phyloP scores from a whole-genome alignment of 2,797 vertebrate genomes.

The Artibeus jamaicensis region DNA sequence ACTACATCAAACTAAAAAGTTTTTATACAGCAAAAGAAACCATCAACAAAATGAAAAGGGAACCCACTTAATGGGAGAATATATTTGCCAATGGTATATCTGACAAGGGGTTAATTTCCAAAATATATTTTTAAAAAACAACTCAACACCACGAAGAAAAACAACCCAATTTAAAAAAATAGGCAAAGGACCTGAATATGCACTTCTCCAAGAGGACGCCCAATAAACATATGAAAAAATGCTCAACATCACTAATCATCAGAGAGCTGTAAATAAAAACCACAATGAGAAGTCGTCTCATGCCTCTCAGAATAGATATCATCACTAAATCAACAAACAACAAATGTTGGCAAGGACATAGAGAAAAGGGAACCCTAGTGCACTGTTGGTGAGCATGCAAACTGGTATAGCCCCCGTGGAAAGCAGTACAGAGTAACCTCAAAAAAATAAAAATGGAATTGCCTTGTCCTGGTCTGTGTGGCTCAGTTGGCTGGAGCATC shows the following conservation, averaged over 20 bases:
- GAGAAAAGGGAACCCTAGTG: neutral
- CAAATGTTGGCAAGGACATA: neutral
- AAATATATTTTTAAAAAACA: neutral
- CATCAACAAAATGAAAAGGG: neutral
- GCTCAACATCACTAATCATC: neutral
- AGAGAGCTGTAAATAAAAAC: neutral
- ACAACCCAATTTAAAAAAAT: neutral
- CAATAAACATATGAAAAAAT: neutral
- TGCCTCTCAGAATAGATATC: neutral
- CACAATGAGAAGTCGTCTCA: neutral
- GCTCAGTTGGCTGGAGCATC: neutral
- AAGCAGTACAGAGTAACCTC: neutral
- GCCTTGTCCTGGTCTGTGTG: neutral
- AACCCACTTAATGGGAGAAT: neutral
- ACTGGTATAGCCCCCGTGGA: neutral
- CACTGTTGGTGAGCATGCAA: neutral
- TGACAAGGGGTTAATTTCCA: neutral
- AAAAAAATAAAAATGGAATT: neutral
- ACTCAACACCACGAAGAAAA: neutral
- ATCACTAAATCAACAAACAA: neutral
- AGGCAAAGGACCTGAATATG: neutral
- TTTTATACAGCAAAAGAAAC: neutral
- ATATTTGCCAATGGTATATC: neutral
- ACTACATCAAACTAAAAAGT: neutral
- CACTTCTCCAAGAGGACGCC: neutral